A percentile compares a stretch with the other conserved stretches of the same genome.
phyloP scores from a whole-genome alignment of 92 coral and sea anemone species.

The Parazoanthus swiftii region DNA sequence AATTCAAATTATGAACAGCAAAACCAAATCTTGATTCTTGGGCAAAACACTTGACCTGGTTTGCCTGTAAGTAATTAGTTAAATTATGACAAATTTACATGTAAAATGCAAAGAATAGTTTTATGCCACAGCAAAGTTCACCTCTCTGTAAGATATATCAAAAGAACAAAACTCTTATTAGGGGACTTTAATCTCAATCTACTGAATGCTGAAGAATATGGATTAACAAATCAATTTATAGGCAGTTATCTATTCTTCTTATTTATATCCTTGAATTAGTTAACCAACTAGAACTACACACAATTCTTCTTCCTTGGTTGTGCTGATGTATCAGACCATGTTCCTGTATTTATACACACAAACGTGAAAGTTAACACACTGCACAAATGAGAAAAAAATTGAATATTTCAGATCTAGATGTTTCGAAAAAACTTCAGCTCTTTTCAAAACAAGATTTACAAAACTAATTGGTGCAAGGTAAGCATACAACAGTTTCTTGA shows the following conservation, averaged over 20 bases:
- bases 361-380: not conserved
- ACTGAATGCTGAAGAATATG: slow-evolving; percentile 2
- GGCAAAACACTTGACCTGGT: too few species aligned
- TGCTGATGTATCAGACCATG: slow-evolving; percentile 32
- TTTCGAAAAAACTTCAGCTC: not conserved
- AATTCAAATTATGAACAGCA: too few species aligned
- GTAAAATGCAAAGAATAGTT: too few species aligned
- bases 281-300: slow-evolving; percentile 21
- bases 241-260: slow-evolving; percentile 10
- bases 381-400: slow-evolving; percentile 17
- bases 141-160: too few species aligned
- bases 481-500: slow-evolving; percentile 23
- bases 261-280: not conserved
- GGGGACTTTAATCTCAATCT: slow-evolving; percentile 47
- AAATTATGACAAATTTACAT: too few species aligned
- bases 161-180: not conserved
- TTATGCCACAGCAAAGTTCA: too few species aligned
- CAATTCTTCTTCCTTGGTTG: slow-evolving; percentile 1
- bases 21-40: too few species aligned
- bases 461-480: slow-evolving; percentile 20
- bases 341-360: slow-evolving; percentile 31
- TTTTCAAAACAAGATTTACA: slow-evolving; percentile 9
- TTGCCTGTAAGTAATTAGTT: too few species aligned
- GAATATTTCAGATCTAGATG: slow-evolving; percentile 16
- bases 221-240: slow-evolving; percentile 12